Percentiles rank a stretch among this genome's conserved stretches.
Conservation (phyloP, 1,140 invertebrate species). For the Drosophila truncata region DNA sequence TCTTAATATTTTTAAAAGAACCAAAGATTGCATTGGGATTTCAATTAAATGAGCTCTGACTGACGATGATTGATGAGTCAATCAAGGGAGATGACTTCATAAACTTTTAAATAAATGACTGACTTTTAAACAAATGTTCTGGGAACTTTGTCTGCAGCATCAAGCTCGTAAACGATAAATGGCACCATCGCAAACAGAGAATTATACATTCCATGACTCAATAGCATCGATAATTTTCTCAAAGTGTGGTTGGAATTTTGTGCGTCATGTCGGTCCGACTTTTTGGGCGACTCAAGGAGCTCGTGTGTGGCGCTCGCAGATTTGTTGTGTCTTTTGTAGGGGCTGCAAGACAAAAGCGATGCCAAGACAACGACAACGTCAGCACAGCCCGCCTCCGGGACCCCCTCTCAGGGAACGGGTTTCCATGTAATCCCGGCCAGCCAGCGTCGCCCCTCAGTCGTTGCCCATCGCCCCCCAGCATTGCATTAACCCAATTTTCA, state of each 20-base stretch:
- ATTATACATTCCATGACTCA: constrained; percentile 6
- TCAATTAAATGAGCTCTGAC: constrained; percentile 11
- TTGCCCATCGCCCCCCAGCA: constrained; percentile 46
- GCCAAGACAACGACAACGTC: constrained; percentile 55
- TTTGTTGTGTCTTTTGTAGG: constrained; percentile 81
- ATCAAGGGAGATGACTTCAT: constrained; percentile 30
- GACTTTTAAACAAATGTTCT: background rate
- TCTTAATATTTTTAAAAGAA: too few species aligned
- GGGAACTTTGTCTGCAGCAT: background rate
- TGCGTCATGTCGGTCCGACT: constrained; percentile 65
- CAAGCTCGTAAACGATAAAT: background rate
- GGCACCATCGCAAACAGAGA: background rate
- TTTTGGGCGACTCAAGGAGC: constrained; percentile 21
- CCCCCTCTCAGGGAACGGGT: constrained; percentile 42
- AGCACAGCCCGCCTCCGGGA: background rate
- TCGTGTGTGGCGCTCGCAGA: constrained; percentile 71
- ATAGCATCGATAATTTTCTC: background rate
- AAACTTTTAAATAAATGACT: background rate
- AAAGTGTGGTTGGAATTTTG: constrained; percentile 60
- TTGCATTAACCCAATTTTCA: constrained; percentile 82
- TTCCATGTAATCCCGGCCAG: constrained; percentile 61
- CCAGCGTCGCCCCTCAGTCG: constrained; percentile 1
- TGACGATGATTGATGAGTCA: constrained; percentile 40
- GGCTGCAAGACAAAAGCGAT: constrained; percentile 73
- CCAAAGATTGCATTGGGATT: constrained; percentile 13